Evolutionary conservation across 2,888 invertebrate genomes (phyloP).

Genomic region (Muschampia plurimacula): DNA sequence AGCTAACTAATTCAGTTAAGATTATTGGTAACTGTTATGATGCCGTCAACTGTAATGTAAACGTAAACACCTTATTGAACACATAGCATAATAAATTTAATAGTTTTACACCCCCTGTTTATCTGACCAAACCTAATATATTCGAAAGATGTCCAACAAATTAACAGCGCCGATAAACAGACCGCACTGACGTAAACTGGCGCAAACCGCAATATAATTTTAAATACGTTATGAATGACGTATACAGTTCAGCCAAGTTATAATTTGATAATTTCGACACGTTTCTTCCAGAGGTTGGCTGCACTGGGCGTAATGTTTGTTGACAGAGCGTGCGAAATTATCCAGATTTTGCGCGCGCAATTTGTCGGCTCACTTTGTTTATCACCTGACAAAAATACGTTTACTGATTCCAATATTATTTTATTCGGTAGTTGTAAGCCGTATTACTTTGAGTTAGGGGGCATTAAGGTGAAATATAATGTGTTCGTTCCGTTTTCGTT

Average conservation of each 20-base stretch:
- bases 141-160: conserved; percentile 17
- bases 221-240: conserved; percentile 48
- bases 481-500: conserved; percentile 48
- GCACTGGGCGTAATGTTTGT: conserved; percentile 65
- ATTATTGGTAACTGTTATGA: neutral
- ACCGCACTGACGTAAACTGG: conserved; percentile 36
- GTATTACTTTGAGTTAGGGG: conserved; percentile 56
- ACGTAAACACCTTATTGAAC: too few relatives aligned
- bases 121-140: neutral
- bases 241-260: conserved; percentile 46
- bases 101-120: neutral
- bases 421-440: conserved; percentile 57
- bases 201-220: conserved; percentile 42
- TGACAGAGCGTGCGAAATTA: conserved; percentile 75
- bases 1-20: neutral
- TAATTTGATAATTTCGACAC: conserved; percentile 66
- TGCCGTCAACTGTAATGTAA: too few relatives aligned
- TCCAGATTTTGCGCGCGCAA: conserved; percentile 75
- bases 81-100: neutral
- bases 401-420: conserved; percentile 51
- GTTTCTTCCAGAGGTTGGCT: conserved; percentile 55
- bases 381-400: conserved; percentile 60
- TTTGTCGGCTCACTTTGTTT: conserved; percentile 62
- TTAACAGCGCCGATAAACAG: conserved; percentile 23
- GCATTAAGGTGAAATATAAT: conserved; percentile 47